A percentile compares a stretch with the other conserved stretches of the same genome.
Evolutionary conservation across 2,113 vertebrate species (phyloP).

Genomic region (Crotalus horridus): DNA sequence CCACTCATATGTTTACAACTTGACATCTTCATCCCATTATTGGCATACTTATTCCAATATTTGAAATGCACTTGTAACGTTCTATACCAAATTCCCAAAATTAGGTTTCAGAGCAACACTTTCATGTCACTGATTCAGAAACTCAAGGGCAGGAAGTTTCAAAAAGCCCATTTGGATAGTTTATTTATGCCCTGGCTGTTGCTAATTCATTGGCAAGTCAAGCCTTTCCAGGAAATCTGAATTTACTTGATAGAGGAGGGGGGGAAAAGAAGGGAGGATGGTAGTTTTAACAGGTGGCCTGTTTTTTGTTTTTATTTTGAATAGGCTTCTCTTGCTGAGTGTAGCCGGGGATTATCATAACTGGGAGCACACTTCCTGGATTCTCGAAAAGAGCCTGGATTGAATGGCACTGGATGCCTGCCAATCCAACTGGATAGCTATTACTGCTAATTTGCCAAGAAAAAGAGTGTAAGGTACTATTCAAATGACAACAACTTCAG

Average conservation of each 20-base stretch:
- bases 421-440: neutral
- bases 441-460: neutral
- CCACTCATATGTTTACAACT: constrained; percentile 24
- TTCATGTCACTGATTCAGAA: constrained; percentile 21
- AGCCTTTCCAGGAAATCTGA: constrained; percentile 43
- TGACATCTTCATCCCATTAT: constrained; percentile 1
- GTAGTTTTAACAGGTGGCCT: neutral
- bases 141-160: neutral
- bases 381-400: neutral
- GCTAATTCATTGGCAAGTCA: constrained; percentile 11
- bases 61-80: neutral
- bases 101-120: constrained; percentile 29
- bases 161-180: accelerated
- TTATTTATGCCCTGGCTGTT: constrained; percentile 12
- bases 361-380: constrained; percentile 13
- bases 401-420: constrained; percentile 6
- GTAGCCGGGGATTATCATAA: neutral
- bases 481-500: neutral
- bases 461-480: neutral
- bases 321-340: neutral
- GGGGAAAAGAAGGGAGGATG: neutral
- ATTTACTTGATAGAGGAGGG: constrained; percentile 20
- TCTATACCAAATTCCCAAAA: neutral
- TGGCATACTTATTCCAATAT: neutral
- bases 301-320: neutral